Base-by-base conservation (phyloP, 1,140 invertebrate species). In the Lasioglossum albipes region DNA sequence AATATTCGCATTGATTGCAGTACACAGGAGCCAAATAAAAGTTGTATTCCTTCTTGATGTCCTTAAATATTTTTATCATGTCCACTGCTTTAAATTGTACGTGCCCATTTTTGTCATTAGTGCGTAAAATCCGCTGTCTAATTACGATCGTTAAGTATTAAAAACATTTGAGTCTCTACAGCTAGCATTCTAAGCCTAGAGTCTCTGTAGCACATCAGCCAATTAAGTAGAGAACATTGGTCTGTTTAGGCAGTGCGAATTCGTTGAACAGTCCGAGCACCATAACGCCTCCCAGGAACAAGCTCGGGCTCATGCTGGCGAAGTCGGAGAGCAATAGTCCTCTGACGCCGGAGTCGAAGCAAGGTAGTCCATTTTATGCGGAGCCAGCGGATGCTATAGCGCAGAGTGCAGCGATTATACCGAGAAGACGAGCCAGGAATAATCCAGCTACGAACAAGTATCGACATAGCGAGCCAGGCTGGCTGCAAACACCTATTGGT, bases 281-380 rank as follows among this genome's bases (percentile, higher is more conserved):
- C 9, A 77, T 90, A 67, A 91, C 91, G 4, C 91, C 92, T 10
- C 91, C 93, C 62, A 91, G 92, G 52, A 93, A 93, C 62, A 93
- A 93, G 71, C 68, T 93, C 0, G 91, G 92, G 2, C 85, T 94
- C 16, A 89, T 91, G 72, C 75, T 94, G 12, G 85, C 91, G 2
- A 91, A 91, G 52, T 93, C 92, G 0, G 92, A 90, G 52, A 91
- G 86, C 80, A 93, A 91, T 57, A 93, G 92, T 45, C 92, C 91
- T 2, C 84, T 89, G 74, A 93, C 91, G 0, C 90, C 92, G 5
- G 92, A 93, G 42, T 92, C 93, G 31, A 96, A 96, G 84, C 95
- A 97, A 88, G 95, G 95, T 16, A 98, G 97, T 91, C 97, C 97
- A 0, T 97, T 98, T 86, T 98, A 98, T 91, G 97, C 97, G 3